Base-by-base conservation (phyloP, 37 sponge, comb jelly and placozoan genomes). In the Bolinopsis microptera region DNA sequence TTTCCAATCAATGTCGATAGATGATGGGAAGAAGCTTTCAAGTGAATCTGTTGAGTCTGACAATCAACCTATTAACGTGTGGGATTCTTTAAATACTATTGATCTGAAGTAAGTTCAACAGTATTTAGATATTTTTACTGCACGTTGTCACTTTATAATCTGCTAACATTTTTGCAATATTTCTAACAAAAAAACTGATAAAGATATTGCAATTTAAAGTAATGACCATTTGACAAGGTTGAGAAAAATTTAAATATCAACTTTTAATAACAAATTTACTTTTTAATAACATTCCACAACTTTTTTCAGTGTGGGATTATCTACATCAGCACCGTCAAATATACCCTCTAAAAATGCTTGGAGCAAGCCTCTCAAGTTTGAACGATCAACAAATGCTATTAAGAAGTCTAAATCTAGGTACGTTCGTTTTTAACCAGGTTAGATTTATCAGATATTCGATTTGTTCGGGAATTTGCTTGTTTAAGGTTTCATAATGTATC, bases 291-390 rank as follows among this genome's bases (percentile, higher is more conserved):
- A n/a, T n/a, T n/a, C n/a, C n/a, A n/a, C n/a, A n/a, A n/a, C n/a
- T n/a, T 48, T 48, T 48, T 77, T 77, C 80, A 77, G 80, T 77
- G 22, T 16, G 27, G 21, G 21, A 5, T 18, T 32, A 34, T 9
- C 33, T 34, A 33, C 80, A 35, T 27, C 35, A 32, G 80, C 80
- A 32, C 80, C 80, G 22, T 27, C 80, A 77, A 1, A 2, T 16
- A 31, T 32, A 27, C 27, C 27, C 9, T 18, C 32, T 32, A 77
- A 77, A 32, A 77, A 77, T 77, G 80, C 80, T 35, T 77, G 80
- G 80, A 77, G 80, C 32, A 77, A 77, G 18, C 80, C 80, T 34
- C 35, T 77, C 0, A 77, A 77, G 21, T 77, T 77, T 77, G 36
- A 31, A 22, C 27, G 18, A 35, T 1, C 80, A 21, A 32, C 35